Percentiles rank a stretch among this genome's conserved stretches.
These are phyloP conservation scores for Leucoraja ocellata DNA, from an alignment of 2,797 vertebrate genomes.

Conservation along the genomic window DNA sequence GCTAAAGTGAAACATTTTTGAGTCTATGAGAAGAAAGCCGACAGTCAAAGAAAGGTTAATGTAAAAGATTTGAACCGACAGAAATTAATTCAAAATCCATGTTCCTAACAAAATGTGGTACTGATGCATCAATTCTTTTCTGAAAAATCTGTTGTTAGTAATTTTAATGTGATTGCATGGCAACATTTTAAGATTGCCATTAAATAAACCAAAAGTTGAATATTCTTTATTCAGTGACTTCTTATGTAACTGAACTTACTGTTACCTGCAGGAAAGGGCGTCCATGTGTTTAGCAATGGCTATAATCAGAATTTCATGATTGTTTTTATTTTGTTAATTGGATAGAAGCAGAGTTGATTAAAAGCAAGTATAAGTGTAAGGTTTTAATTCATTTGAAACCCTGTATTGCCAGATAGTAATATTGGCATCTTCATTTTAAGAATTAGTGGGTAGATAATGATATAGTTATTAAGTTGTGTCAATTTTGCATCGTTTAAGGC, in stretches of 20 bases:
- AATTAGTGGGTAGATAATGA: slow-evolving; percentile 12
- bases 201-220: not conserved
- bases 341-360: slow-evolving; percentile 11
- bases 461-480: not conserved
- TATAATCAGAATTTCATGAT: not conserved
- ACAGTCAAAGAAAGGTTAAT: not conserved
- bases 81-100: not conserved
- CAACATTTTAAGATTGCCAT: not conserved
- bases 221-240: not conserved
- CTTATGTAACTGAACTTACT: not conserved
- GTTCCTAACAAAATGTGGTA: not conserved
- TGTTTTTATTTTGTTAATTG: slow-evolving; percentile 21
- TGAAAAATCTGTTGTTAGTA: not conserved
- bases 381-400: slow-evolving; percentile 14
- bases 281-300: not conserved
- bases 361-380: not conserved
- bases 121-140: not conserved
- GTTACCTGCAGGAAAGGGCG: not conserved
- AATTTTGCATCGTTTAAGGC: not conserved
- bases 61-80: not conserved
- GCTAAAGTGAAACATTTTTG: not conserved
- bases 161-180: not conserved
- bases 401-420: not conserved
- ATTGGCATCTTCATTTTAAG: not conserved
- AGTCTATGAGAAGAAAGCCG: not conserved